A percentile compares a stretch with the other conserved stretches of the same genome.
These are phyloP conservation scores for Muscicapa adusta DNA, from an alignment of 2,113 vertebrate species.

Conservation along the genomic window DNA sequence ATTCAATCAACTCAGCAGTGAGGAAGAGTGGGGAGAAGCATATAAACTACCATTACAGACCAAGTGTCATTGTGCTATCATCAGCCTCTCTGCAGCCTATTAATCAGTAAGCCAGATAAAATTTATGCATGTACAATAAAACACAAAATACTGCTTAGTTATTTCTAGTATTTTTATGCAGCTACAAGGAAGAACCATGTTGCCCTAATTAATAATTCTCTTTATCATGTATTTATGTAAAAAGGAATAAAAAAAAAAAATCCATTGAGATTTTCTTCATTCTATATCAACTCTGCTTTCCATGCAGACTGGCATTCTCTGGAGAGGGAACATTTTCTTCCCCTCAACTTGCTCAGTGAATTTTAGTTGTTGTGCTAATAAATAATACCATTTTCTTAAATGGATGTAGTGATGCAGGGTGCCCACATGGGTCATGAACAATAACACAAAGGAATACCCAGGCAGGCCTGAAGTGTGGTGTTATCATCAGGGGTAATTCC, in stretches of 20 bases:
- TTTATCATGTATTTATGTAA: not conserved
- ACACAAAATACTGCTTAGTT: not conserved
- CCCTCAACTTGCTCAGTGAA: not conserved
- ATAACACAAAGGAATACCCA: not conserved
- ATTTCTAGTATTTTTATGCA: not conserved
- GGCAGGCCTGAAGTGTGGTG: not conserved
- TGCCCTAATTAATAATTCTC: not conserved
- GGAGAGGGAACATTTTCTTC: not conserved
- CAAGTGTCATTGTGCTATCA: not conserved
- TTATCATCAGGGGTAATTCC: not conserved
- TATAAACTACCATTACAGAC: not conserved
- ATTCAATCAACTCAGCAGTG: not conserved
- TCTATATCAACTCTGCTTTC: not conserved
- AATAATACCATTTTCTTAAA: not conserved
- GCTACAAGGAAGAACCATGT: not conserved
- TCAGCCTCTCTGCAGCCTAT: not conserved
- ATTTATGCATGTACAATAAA: not conserved
- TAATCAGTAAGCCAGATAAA: not conserved
- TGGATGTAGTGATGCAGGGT: not conserved
- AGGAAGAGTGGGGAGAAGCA: not conserved
- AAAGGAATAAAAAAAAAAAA: not conserved
- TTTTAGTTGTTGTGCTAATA: slow-evolving; percentile 4
- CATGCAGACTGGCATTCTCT: not conserved
- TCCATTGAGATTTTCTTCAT: not conserved
- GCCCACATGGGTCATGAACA: not conserved